phyloP scores from a whole-genome alignment of 2,888 invertebrate genomes.

The Himalopsyche anomala region DNA sequence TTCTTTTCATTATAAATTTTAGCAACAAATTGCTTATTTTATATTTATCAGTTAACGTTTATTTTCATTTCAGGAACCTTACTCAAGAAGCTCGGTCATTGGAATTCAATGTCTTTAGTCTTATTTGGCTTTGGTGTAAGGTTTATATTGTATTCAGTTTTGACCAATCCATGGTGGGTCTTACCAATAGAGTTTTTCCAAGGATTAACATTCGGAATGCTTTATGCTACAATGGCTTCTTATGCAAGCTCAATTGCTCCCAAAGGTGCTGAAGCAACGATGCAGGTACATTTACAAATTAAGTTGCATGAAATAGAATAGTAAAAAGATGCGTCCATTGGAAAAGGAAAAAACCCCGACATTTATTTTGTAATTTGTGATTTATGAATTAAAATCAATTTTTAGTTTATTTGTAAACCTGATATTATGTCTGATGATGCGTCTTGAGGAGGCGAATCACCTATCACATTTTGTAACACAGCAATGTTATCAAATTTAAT shows the following conservation, averaged over 20 bases:
- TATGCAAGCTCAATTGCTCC: slow-evolving; percentile 91
- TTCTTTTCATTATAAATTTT: no score
- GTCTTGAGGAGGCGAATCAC: no score
- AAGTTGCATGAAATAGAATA: no score
- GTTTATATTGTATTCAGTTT: slow-evolving; percentile 87
- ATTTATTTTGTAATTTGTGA: no score
- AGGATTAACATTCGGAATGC: slow-evolving; percentile 92
- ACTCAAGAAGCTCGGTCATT: slow-evolving; percentile 87
- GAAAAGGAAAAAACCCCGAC: no score
- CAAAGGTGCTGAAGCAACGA: slow-evolving; percentile 89
- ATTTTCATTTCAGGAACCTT: slow-evolving; percentile 78
- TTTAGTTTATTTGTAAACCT: no score
- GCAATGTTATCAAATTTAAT: no score
- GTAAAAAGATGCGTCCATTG: no score
- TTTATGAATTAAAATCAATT: no score
- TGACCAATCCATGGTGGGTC: slow-evolving; percentile 89
- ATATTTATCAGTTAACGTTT: background rate
- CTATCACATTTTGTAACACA: no score
- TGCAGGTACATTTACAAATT: slow-evolving; percentile 79
- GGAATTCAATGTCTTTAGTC: slow-evolving; percentile 89
- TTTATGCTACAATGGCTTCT: slow-evolving; percentile 92
- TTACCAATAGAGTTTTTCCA: slow-evolving; percentile 91
- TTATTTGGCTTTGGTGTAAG: slow-evolving; percentile 87
- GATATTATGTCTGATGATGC: no score
- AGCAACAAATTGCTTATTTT: background rate